Evolutionary conservation across 2,888 invertebrate species (phyloP).

Genomic region (Trimorus sp.): DNA sequence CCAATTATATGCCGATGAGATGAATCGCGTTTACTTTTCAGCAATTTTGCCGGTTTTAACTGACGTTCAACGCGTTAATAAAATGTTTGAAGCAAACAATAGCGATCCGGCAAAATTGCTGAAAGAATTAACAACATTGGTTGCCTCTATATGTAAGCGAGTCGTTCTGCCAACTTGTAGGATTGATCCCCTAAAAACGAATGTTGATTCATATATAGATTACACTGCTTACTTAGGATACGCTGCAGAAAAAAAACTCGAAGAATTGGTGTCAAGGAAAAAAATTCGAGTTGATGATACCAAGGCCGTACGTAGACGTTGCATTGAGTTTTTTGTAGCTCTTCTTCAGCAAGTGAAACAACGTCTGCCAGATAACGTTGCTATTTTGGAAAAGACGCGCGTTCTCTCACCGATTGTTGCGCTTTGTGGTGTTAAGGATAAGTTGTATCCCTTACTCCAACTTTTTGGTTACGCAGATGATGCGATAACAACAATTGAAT

Average conservation of each 20-base stretch:
- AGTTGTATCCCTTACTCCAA: background rate
- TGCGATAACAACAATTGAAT: constrained; percentile 1
- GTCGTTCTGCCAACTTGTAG: background rate
- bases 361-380: constrained; percentile 19
- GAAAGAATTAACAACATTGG: constrained; percentile 2
- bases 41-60: constrained; percentile 67
- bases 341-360: constrained; percentile 19
- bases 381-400: constrained; percentile 11
- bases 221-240: constrained; percentile 3
- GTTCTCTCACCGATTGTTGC: constrained; percentile 9
- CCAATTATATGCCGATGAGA: constrained; percentile 70
- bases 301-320: background rate
- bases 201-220: background rate
- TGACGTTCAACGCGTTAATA: constrained; percentile 26
- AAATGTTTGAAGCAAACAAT: constrained; percentile 12
- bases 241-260: constrained; percentile 11
- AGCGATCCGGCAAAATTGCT: constrained; percentile 14
- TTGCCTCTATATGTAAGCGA: background rate
- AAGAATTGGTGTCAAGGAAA: background rate
- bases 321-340: background rate
- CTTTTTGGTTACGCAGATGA: background rate
- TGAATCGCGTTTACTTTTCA: constrained; percentile 69
- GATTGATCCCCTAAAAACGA: constrained; percentile 8
- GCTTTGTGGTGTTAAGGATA: background rate
- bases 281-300: background rate